Percentiles rank a stretch among this genome's conserved stretches.
Conservation (phyloP, 1,140 invertebrate species). For the Heliconius nattereri region DNA sequence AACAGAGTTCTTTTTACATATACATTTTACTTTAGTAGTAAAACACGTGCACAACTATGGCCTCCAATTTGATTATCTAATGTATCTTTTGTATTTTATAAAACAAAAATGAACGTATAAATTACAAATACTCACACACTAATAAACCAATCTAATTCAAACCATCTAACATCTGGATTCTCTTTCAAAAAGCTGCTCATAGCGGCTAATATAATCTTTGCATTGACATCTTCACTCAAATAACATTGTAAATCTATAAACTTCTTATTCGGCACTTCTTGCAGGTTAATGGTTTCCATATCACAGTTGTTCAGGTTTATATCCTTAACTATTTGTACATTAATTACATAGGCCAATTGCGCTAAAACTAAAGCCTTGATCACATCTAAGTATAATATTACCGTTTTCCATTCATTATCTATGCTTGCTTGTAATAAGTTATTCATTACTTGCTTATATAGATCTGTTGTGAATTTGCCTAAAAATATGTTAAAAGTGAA, state of each 20-base stretch:
- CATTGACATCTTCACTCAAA: slow-evolving; percentile 56
- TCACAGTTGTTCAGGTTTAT: slow-evolving; percentile 61
- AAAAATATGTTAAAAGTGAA: slow-evolving; percentile 34
- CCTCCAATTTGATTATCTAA: too few relatives aligned
- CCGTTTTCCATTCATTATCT: slow-evolving; percentile 66
- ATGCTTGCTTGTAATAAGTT: slow-evolving; percentile 58
- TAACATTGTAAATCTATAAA: slow-evolving; percentile 72
- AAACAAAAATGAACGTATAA: background rate
- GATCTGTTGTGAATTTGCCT: slow-evolving; percentile 67
- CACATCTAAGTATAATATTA: slow-evolving; percentile 65
- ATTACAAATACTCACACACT: slow-evolving; percentile 56
- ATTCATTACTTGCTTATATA: slow-evolving; percentile 57
- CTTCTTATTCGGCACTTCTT: slow-evolving; percentile 65
- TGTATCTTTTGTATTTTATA: background rate
- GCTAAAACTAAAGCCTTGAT: slow-evolving; percentile 62
- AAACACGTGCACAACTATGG: too few relatives aligned
- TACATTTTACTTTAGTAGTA: too few relatives aligned
- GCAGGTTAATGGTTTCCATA: slow-evolving; percentile 59
- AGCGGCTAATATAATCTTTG: slow-evolving; percentile 54
- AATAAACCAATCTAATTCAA: slow-evolving; percentile 68
- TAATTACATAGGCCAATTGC: slow-evolving; percentile 64
- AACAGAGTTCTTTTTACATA: too few relatives aligned
- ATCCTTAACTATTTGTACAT: slow-evolving; percentile 75
- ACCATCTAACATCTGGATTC: slow-evolving; percentile 65
- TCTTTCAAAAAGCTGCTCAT: slow-evolving; percentile 68